phyloP scores from a whole-genome alignment of 2,113 vertebrate species.

The pig (Sus scrofa) region T2T-Sscrofa CM000822.6:52297001-52297500 shows the following conservation, averaged over 20 bases:
- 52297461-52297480: background rate
- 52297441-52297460: background rate
- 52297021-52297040: background rate
- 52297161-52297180: background rate
- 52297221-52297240: background rate
- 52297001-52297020: background rate
- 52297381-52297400: constrained; percentile 29
- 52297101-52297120: background rate
- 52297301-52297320: background rate
- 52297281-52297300: background rate
- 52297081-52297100: background rate
- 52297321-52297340: background rate
- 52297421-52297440: background rate
- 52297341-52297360: background rate
- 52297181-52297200: background rate
- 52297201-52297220: background rate
- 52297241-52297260: background rate
- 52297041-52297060: background rate
- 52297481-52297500: background rate
- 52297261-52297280: background rate
- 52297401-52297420: background rate
- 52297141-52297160: background rate
- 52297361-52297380: background rate
- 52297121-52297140: background rate
- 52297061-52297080: background rate